Evolutionary conservation across 2,113 vertebrate genomes (phyloP), one percentile per base, ranked within the genome.

Genomic region (Laterallus jamaicensis): DNA sequence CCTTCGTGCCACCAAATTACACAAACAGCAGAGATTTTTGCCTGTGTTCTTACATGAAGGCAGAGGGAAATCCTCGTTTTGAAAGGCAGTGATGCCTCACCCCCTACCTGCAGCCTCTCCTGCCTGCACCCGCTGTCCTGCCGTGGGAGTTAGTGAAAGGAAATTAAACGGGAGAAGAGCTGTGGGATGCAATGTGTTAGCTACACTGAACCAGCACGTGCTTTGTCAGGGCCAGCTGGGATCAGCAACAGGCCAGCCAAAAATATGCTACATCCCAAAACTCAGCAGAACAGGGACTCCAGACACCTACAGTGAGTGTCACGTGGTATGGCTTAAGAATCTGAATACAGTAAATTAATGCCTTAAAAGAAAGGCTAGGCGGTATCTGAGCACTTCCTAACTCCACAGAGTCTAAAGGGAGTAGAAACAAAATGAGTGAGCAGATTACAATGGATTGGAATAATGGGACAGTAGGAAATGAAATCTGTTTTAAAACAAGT

Each of bases 81-180:
- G 49, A 77, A 74, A 70, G 68, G 69, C 31, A 47, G 32, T 3
- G 3, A 29, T 21, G 52, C 2, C 40, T 15, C 52, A 29, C 21
- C 39, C 79, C 74, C 84, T 56, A 76, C 81, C 81, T 82, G 69
- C 73, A 80, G 81, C 42, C 21, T 32, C 90, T 83, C 54, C 82
- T 66, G 81, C 58, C 71, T 10, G 47, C 32, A 47, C 60, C 60
- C 3, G 1, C 89, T 83, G 77, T 47, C 83, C 81, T 35, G 84
- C 90, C 0, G 1, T 0, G 0, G 86, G 49, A 95, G 60, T 0
- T 17, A 42, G 73, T 11, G 1, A 64, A 75, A 81, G 88, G 73
- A 96, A 95, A 95, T 95, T 68, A 86, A 86, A 93, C 66, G 93
- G 90, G 82, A 90, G 78, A 88, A 84, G 9, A 42, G 59, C 76